phyloP scores from a whole-genome alignment of 2,888 invertebrate genomes.

The Apotomis capreana region DNA sequence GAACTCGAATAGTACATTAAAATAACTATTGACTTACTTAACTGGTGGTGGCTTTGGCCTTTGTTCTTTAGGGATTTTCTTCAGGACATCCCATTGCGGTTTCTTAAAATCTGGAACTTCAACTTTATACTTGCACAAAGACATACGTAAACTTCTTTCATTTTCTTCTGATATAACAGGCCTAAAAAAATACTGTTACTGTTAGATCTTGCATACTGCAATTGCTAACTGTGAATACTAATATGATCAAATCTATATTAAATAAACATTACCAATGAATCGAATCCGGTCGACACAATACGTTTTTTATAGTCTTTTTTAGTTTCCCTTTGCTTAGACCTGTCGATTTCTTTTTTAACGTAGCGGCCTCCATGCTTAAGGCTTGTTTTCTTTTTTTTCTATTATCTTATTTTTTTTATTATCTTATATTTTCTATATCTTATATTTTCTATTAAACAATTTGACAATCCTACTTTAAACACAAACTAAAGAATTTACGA shows the following conservation, averaged over 20 bases:
- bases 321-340: slow-evolving; percentile 70
- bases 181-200: slow-evolving; percentile 53
- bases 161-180: slow-evolving; percentile 61
- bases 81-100: slow-evolving; percentile 70
- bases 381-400: not conserved
- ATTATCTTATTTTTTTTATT: too few relatives aligned
- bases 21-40: slow-evolving; percentile 55
- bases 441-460: not conserved
- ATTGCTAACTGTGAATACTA: too few relatives aligned
- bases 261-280: slow-evolving; percentile 62
- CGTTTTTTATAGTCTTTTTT: slow-evolving; percentile 75
- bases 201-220: too few relatives aligned
- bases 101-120: slow-evolving; percentile 66
- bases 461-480: not conserved
- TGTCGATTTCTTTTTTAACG: slow-evolving; percentile 64
- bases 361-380: slow-evolving; percentile 60
- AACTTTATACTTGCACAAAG: slow-evolving; percentile 59
- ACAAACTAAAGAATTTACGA: not conserved
- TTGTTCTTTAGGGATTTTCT: slow-evolving; percentile 67
- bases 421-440: not conserved
- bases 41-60: slow-evolving; percentile 66
- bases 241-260: not conserved
- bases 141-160: slow-evolving; percentile 50
- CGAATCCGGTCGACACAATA: slow-evolving; percentile 72
- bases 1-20: too few relatives aligned